phyloP scores from a whole-genome alignment of 2,888 invertebrate species.

The Cataglyphis livida region DNA sequence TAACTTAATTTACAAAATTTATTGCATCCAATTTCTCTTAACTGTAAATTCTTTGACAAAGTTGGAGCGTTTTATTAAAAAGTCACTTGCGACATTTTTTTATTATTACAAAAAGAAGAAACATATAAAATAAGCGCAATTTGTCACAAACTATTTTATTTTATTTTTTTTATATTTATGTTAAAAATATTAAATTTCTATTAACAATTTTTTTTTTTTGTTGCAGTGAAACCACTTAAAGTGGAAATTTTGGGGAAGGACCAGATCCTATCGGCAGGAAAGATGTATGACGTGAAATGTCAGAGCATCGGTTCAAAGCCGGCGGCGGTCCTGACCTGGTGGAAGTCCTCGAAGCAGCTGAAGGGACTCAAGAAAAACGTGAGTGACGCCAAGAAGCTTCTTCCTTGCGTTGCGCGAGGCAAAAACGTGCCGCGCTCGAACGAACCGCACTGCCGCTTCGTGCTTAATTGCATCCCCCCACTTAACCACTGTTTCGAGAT shows the following conservation, averaged over 20 bases:
- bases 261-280: constrained; percentile 93
- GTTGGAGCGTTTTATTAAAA: constrained; percentile 1
- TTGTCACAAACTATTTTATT: background rate
- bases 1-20: background rate
- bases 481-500: constrained; percentile 45
- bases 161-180: background rate
- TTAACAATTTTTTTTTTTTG: constrained; percentile 78
- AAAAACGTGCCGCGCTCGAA: constrained; percentile 39
- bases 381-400: constrained; percentile 85
- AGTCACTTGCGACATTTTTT: background rate
- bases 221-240: constrained; percentile 94
- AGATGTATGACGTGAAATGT: constrained; percentile 94
- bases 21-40: background rate
- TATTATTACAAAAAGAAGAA: background rate
- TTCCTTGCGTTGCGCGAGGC: background rate
- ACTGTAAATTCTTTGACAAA: background rate
- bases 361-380: constrained; percentile 94
- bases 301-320: constrained; percentile 95
- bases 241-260: constrained; percentile 94
- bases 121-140: background rate
- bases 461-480: constrained; percentile 56
- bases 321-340: constrained; percentile 95
- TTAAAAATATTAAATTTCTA: constrained; percentile 1
- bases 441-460: constrained; percentile 22
- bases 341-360: constrained; percentile 94